Base-by-base conservation (phyloP, 2,797 vertebrate genomes). In the Syncerus caffer region DNA sequence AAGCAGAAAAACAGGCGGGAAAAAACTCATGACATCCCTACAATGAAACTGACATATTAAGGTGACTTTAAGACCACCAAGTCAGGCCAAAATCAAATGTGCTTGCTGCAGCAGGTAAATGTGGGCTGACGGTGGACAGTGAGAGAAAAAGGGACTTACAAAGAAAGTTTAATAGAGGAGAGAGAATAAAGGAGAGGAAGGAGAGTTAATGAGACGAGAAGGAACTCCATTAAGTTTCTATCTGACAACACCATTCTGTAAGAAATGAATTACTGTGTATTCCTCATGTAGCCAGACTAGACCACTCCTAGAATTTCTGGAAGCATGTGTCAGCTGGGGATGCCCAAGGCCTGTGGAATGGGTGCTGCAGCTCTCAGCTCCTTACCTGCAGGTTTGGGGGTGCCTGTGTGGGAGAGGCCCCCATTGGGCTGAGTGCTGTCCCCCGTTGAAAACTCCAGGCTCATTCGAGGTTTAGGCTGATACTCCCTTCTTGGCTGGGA, bases 301-400 rank as follows among this genome's bases (percentile, higher is more conserved):
- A 71, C 0, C 57, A 13, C 7, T 23, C 12, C 60, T 29, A 87
- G 23, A 80, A 62, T 57, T 94, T 78, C 55, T 38, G 23, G 6
- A 9, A 74, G 50, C 50, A n/a, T n/a, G 12, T 42, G 13, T 53
- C 45, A n/a, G 4, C 0, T 2, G 78, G 57, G 38, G 15, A 2
- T 23, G 14, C 7, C 29, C 47, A 23, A 45, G 60, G 25, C 17
- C 6, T 45, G 16, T 31, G 15, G 3, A 27, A 45, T 4, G 15
- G 11, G 3, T 23, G 34, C 29, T 74, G 17, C 29, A 50, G 60
- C 47, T 29, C 29, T 79, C 6, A 9, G 45, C 85, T 38, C 7
- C 98, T 99, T 99, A 99, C 99, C 99, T 99, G 99, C 98, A 62
- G 99, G 99, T 95, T 99, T 99, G 83, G 99, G 99, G 11, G 99